These are phyloP conservation scores for Gobius niger DNA, from an alignment of 2,113 vertebrate genomes.

Conservation along the genomic window DNA sequence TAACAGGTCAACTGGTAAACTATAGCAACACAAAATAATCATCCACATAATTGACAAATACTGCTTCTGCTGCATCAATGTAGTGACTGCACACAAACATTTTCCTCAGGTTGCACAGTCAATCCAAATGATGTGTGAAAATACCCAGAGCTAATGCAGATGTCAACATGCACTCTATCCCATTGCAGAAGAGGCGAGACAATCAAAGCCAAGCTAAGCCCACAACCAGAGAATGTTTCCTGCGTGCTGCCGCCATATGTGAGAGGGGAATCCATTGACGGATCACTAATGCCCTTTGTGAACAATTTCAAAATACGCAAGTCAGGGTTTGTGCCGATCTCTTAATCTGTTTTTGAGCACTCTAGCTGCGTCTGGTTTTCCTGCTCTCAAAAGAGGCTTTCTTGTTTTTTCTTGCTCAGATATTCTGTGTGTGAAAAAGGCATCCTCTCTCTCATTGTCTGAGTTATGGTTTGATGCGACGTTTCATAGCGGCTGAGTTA, in stretches of 20 bases:
- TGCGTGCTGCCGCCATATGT: constrained; percentile 34
- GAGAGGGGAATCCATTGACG: constrained; percentile 21
- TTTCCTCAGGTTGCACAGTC: constrained; percentile 10
- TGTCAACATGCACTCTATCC: constrained; percentile 26
- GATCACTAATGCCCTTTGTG: constrained; percentile 29
- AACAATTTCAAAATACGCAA: constrained; percentile 8
- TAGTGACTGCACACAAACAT: neutral
- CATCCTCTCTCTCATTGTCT: neutral
- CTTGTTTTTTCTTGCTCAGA: neutral
- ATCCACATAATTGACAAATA: neutral
- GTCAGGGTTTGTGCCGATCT: constrained; percentile 3
- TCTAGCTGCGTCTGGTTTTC: neutral
- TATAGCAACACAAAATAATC: neutral
- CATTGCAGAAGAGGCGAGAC: constrained; percentile 34
- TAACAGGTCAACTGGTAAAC: neutral
- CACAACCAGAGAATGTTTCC: constrained; percentile 33
- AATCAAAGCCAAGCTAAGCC: constrained; percentile 43
- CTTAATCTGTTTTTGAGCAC: constrained; percentile 6
- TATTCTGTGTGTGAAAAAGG: constrained; percentile 21
- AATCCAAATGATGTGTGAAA: constrained; percentile 34
- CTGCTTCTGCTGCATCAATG: constrained; percentile 3
- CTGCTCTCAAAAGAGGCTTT: neutral
- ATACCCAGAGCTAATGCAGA: constrained; percentile 42
- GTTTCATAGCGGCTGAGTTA: constrained; percentile 55
- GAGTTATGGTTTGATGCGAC: constrained; percentile 32